Percentiles rank a stretch among this genome's conserved stretches.
Evolutionary conservation across 2,888 invertebrate species (phyloP).

Genomic region (Agrochola litura): DNA sequence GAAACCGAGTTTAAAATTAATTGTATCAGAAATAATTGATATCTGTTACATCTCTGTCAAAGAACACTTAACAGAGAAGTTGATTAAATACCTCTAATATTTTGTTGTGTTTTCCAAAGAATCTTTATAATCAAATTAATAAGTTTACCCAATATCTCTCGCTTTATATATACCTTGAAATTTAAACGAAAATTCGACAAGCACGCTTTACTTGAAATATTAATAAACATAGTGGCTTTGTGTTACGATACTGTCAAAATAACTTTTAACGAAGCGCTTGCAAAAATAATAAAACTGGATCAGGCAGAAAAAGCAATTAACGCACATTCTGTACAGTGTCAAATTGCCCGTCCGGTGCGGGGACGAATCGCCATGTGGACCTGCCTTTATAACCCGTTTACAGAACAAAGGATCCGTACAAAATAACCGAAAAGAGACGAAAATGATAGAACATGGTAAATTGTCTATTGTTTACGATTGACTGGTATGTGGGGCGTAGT

Average conservation of each 20-base stretch:
- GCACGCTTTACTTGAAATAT: conserved; percentile 19
- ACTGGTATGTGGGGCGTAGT: neutral
- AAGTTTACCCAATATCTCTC: conserved; percentile 7
- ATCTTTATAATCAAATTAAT: conserved; percentile 24
- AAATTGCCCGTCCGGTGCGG: neutral
- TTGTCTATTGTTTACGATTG: conserved; percentile 17
- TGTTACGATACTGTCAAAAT: conserved; percentile 16
- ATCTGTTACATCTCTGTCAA: neutral
- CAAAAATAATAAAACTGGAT: conserved; percentile 27
- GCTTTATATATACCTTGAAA: neutral
- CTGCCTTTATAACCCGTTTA: conserved; percentile 39
- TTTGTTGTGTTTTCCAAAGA: neutral
- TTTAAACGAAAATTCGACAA: conserved; percentile 11
- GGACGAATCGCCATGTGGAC: conserved; percentile 18
- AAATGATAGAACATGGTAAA: conserved; percentile 2
- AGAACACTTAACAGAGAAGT: neutral
- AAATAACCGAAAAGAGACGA: conserved; percentile 27
- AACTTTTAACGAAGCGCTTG: conserved; percentile 2
- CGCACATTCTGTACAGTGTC: conserved; percentile 5
- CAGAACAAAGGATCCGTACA: conserved; percentile 30
- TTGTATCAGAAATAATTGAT: neutral
- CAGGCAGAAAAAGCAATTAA: conserved; percentile 44
- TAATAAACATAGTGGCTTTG: conserved; percentile 22
- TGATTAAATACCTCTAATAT: conserved; percentile 8
- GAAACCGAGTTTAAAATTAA: neutral